Base-by-base conservation (phyloP, 1,140 invertebrate genomes). In the Centruroides sculpturatus region DNA sequence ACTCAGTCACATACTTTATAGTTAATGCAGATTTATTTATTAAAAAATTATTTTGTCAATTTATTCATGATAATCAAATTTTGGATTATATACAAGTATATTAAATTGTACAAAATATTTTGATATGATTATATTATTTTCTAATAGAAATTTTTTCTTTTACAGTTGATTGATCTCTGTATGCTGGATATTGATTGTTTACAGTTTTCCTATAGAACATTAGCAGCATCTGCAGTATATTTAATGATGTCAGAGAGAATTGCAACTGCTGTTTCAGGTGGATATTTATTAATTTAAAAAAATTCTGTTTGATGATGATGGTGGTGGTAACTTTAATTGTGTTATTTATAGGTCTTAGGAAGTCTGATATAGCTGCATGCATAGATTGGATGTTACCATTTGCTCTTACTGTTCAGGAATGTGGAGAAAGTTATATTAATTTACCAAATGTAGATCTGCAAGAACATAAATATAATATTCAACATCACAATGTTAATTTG, bases 211-310 rank as follows among this genome's bases (percentile, higher is more conserved):
- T 93, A 92, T 70, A 87, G 88, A 70, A 80, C 86, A 5, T 75
- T 98, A 62, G 90, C 92, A 35, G 89, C 92, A 0, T 83, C 89
- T 23, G 88, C 90, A 1, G 78, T 96, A 50, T 90, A 86, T 74
- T 87, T 91, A 70, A 82, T 85, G 6, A 85, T 82, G 68, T 80
- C 80, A 51, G 63, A 65, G 61, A 54, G 63, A 46, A 57, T 58
- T 48, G 58, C 60, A 47, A 51, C 56, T 52, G 55, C 61, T 62
- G 51, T 62, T 12, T 61, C 61, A 49, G 57, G 66, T 73, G 5
- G 5, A 8, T 41, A 41, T 41, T 41, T 6, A 41, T 67, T 47
- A 34, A 56, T 11, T 47, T 13, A 36, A 56, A 64, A 23, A 36
- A n/a, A 36, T 55, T 35, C 34, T 47, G n/a, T 23, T 23, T 23